Percentiles rank a stretch among this genome's conserved stretches.
Conservation (phyloP, 2,797 vertebrate species). For the Syngnathus rostellatus region DNA sequence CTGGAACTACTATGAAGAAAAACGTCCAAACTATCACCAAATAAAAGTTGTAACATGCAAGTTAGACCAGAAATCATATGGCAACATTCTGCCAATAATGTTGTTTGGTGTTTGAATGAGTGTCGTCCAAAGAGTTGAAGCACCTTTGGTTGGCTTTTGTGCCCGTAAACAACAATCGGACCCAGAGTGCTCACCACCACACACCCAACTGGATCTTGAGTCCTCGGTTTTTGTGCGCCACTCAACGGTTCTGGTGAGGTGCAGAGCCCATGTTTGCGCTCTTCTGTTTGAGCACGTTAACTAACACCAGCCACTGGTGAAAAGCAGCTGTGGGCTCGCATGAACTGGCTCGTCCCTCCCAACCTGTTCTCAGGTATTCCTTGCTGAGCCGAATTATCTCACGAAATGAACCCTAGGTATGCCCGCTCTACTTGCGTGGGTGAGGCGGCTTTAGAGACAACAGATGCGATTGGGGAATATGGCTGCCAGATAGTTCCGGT, state of each 20-base stretch:
- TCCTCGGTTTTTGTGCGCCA: conserved; percentile 17
- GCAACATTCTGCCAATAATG: not conserved
- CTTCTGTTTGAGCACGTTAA: conserved; percentile 16
- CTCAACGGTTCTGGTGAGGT: conserved; percentile 20
- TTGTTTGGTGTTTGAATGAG: not conserved
- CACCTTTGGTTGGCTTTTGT: not conserved
- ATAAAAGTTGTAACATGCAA: not conserved
- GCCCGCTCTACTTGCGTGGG: conserved; percentile 32
- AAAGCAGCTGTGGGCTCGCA: conserved; percentile 23
- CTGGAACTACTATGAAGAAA: not conserved
- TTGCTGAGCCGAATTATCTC: conserved; percentile 19
- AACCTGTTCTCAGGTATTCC: conserved; percentile 58
- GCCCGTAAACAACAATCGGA: not conserved
- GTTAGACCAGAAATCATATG: too few species aligned
- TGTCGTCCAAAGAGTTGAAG: not conserved
- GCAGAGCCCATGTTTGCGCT: conserved; percentile 12
- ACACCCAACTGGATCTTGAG: conserved; percentile 21
- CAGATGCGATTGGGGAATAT: not conserved
- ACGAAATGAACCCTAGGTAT: conserved; percentile 26
- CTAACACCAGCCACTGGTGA: conserved; percentile 17
- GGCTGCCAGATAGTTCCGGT: conserved; percentile 13
- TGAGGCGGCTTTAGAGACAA: conserved; percentile 30
- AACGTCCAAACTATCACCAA: not conserved
- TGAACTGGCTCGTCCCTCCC: conserved; percentile 33
- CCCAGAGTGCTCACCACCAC: not conserved